Conservation (phyloP, 2,797 vertebrate species). For the Hirundo rustica region DNA sequence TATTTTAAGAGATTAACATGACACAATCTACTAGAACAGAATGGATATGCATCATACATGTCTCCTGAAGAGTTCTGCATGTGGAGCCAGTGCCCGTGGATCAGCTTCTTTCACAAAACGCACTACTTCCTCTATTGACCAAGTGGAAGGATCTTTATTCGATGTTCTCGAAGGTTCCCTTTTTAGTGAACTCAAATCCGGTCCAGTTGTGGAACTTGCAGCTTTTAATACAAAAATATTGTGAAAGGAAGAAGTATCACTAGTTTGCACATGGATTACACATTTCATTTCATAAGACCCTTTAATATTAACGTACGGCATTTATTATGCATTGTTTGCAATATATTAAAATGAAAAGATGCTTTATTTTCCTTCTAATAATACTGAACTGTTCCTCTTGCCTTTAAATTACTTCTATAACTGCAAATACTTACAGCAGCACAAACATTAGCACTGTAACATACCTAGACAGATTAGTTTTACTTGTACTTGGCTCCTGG, state of each 20-base stretch:
- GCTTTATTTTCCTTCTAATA: not conserved
- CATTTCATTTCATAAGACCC: not conserved
- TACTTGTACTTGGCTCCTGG: not conserved
- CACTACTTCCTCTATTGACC: slow-evolving; percentile 97
- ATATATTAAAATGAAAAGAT: not conserved
- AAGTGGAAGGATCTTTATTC: slow-evolving; percentile 83
- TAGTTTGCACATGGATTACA: not conserved
- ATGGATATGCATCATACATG: slow-evolving; percentile 81
- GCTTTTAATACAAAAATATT: slow-evolving; percentile 70
- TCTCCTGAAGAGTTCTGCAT: slow-evolving; percentile 92
- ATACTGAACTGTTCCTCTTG: not conserved
- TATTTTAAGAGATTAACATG: not conserved
- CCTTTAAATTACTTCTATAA: not conserved
- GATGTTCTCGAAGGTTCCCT: slow-evolving; percentile 76
- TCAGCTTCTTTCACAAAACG: slow-evolving; percentile 92
- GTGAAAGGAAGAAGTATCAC: not conserved
- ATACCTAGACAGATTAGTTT: not conserved
- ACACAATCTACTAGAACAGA: not conserved
- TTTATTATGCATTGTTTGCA: not conserved
- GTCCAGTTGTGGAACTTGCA: slow-evolving; percentile 91
- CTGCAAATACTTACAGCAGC: not conserved
- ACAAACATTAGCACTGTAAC: not conserved
- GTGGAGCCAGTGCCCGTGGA: slow-evolving; percentile 86
- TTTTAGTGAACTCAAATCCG: slow-evolving; percentile 82
- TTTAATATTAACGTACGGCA: not conserved